phyloP scores from a whole-genome alignment of 2,888 invertebrate species.

The Microctonus brassicae region DNA sequence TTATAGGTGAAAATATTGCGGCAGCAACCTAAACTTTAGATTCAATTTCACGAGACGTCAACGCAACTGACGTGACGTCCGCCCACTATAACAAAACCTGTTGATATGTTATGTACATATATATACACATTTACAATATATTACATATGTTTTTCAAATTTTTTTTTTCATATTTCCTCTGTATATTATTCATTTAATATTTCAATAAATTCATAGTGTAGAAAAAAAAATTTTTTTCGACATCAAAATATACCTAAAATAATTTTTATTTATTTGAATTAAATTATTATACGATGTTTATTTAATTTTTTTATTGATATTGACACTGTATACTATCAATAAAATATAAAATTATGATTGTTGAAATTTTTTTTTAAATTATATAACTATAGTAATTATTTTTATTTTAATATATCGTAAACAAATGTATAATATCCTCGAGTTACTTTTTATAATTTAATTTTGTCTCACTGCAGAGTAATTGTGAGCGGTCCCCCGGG shows the following conservation, averaged over 20 bases:
- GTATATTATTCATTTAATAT: not conserved
- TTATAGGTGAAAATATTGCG: conserved; percentile 46
- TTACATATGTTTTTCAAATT: not conserved
- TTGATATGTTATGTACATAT: not conserved
- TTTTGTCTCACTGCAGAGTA: not conserved
- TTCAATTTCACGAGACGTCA: conserved; percentile 69
- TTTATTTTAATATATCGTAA: no score
- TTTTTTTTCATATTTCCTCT: not conserved
- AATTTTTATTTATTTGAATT: no score
- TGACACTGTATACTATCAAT: no score
- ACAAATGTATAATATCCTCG: no score
- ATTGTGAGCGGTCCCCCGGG: not conserved
- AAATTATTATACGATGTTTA: no score
- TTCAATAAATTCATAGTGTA: no score
- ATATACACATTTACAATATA: not conserved
- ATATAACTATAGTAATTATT: no score
- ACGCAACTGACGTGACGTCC: conserved; percentile 65
- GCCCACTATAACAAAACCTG: conserved; percentile 61
- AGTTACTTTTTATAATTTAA: not conserved
- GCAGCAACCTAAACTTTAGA: conserved; percentile 63
- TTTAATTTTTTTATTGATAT: no score
- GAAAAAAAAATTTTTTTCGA: no score
- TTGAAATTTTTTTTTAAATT: no score
- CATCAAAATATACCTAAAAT: no score
- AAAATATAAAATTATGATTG: no score